Base-by-base conservation (phyloP, 1,140 invertebrate genomes). In the Bombus vancouverensis region DNA sequence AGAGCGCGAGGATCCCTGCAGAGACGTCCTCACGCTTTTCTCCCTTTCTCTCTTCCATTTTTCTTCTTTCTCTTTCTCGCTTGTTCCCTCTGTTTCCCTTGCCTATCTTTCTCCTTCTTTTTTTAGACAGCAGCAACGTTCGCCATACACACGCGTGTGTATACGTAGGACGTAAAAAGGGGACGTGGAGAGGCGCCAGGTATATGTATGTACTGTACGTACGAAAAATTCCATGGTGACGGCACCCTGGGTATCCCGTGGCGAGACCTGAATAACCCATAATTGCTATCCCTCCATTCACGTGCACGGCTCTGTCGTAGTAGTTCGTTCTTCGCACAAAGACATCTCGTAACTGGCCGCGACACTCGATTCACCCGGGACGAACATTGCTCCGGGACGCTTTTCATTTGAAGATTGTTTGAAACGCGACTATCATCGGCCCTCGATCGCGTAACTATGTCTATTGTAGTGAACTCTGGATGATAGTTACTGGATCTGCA, bases 131-230 rank as follows among this genome's bases (percentile, higher is more conserved):
- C 62, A 66, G 25, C 53, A 28, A 34, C 62, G 57, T 73, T 57
- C 83, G 34, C 57, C 32, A 18, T 59, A 71, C 42, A 42, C 34
- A 37, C 59, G 15, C 12, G 12, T 13, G 59, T 62, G 59, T 62
- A 62, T n/a, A 62, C 10, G 10, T 62, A 62, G 59, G 39, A 76
- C 39, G 81, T 70, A 47, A 88, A 88, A 85, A 80, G 75, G 70
- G 74, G 32, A 83, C 81, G 53, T 81, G 47, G 82, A 91, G 87
- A 93, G 93, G 93, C 93, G 92, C 93, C 93, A 93, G 93, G 93
- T 94, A 94, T 87, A 68, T 86, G 57, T 25, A 34, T 37, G 53
- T 87, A 90, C 44, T 47, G 47, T 25, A 34, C 42, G 53, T 87
- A 90, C 44, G 82, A 82, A 73, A 85, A 84, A 73, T 87, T 87